Percentiles rank a stretch among this genome's conserved stretches.
Evolutionary conservation across 1,140 invertebrate genomes (phyloP).

Genomic region (Akabosia matsudoensis): DNA sequence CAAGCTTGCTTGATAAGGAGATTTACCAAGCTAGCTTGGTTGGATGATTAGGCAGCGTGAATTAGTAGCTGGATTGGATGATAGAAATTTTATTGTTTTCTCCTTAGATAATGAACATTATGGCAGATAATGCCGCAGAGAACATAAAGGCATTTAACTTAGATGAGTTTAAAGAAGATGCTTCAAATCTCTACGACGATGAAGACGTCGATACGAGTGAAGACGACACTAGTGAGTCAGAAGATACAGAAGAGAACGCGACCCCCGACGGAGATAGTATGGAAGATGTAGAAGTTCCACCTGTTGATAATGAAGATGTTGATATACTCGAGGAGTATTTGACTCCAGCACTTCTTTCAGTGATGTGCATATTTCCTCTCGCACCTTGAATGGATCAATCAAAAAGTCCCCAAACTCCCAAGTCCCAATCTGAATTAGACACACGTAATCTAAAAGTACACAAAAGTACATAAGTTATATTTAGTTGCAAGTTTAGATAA

Average conservation of each 20-base stretch:
- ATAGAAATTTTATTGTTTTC: neutral
- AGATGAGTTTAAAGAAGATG: neutral
- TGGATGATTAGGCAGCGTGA: too few species aligned
- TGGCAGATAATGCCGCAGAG: neutral
- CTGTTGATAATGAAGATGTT: neutral
- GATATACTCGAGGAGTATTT: neutral
- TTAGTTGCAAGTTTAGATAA: neutral
- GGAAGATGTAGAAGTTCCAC: neutral
- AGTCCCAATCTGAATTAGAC: neutral
- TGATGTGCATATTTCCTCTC: neutral
- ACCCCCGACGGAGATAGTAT: neutral
- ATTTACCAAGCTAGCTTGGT: neutral
- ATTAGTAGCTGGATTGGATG: too few species aligned
- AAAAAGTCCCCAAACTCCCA: neutral
- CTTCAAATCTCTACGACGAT: neutral
- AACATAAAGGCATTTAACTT: neutral
- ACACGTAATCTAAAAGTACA: neutral
- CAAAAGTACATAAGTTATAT: too few species aligned
- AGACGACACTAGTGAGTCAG: neutral
- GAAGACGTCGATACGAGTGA: too few species aligned
- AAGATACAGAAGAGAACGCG: neutral
- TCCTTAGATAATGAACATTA: neutral
- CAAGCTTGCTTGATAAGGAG: neutral
- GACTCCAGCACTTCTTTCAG: neutral
- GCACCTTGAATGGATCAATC: neutral